phyloP scores from a whole-genome alignment of 2,113 vertebrate species.

The Struthidea cinerea region DNA sequence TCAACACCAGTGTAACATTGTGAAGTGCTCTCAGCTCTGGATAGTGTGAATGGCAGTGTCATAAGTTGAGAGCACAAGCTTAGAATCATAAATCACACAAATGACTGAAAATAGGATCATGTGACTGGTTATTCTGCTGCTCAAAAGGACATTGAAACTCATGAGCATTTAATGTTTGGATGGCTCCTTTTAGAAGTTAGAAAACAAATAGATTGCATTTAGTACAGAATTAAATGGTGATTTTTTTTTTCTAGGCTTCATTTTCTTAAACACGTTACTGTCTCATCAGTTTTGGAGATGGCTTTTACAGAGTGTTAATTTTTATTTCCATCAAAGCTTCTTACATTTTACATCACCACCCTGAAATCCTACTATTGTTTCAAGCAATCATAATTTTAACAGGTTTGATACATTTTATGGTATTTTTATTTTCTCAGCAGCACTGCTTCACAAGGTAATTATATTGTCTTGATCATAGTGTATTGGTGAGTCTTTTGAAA shows the following conservation, averaged over 20 bases:
- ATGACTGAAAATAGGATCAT: not conserved
- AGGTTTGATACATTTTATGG: not conserved
- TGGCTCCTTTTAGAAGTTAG: not conserved
- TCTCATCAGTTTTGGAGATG: not conserved
- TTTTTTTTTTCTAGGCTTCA: not conserved
- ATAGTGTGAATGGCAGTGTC: not conserved
- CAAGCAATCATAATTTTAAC: not conserved
- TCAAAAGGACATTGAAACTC: not conserved
- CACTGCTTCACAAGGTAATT: not conserved
- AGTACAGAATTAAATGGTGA: not conserved
- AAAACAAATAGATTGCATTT: not conserved
- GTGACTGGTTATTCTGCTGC: not conserved
- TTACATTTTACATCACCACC: not conserved
- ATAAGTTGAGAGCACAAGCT: not conserved
- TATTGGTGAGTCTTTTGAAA: not conserved
- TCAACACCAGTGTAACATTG: not conserved
- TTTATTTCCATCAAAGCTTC: not conserved
- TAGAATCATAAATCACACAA: not conserved
- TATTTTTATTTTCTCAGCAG: not conserved
- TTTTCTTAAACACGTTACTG: not conserved
- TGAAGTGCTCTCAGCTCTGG: slow-evolving; percentile 10
- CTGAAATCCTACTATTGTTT: not conserved
- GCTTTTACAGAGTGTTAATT: not conserved
- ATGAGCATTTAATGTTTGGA: not conserved
- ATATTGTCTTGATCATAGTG: not conserved